Evolutionary conservation across 1,140 invertebrate species (phyloP).

Genomic region (Lepidurus packardi): DNA sequence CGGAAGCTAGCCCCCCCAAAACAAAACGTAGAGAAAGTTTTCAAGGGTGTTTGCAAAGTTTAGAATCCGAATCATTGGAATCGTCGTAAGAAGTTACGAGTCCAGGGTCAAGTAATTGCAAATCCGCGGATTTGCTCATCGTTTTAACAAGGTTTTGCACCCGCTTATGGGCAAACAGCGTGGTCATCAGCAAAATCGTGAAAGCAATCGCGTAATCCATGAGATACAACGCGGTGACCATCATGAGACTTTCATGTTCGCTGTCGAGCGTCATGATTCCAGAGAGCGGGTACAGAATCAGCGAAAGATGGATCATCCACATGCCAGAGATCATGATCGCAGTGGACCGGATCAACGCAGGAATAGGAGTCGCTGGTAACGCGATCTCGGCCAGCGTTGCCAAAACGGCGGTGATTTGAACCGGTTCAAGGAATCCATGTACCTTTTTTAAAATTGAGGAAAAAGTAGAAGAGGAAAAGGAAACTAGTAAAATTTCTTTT

Average conservation of each 20-base stretch:
- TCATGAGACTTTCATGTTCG: conserved; percentile 3
- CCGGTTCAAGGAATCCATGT: conserved; percentile 2
- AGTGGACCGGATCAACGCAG: not conserved
- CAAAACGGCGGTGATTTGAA: not conserved
- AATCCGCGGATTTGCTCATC: not conserved
- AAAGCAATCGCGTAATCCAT: conserved; percentile 1
- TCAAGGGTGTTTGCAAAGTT: not conserved
- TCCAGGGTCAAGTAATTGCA: not conserved
- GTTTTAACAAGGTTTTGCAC: not conserved
- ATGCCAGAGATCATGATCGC: not conserved
- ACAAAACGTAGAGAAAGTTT: not conserved
- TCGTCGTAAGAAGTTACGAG: not conserved
- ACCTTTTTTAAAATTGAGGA: not conserved
- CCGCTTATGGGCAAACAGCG: not conserved
- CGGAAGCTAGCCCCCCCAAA: no score
- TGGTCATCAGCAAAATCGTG: not conserved
- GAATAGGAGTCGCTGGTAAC: not conserved
- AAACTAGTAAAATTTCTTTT: not conserved
- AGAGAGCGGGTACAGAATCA: not conserved
- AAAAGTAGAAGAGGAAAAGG: no score
- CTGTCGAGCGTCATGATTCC: not conserved
- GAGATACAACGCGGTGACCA: not conserved
- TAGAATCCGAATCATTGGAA: not conserved
- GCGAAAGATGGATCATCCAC: not conserved
- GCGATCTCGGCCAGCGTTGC: not conserved